These are phyloP conservation scores for Andricus curvator DNA, from an alignment of 2,888 invertebrate species.

Conservation along the genomic window DNA sequence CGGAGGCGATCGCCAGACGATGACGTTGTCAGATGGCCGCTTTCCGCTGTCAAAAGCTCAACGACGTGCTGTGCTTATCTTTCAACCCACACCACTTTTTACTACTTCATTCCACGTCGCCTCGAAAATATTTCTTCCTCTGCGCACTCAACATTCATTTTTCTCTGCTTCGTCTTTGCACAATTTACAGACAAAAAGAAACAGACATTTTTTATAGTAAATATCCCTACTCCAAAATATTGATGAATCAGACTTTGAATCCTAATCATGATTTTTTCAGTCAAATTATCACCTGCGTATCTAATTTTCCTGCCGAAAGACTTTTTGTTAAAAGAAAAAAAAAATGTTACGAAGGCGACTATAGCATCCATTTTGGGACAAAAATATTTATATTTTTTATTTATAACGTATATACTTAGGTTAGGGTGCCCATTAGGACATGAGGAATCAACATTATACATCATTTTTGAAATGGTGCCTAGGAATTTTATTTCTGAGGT, in stretches of 20 bases:
- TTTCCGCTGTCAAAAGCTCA: slow-evolving; percentile 26
- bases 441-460: neutral
- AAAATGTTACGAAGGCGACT: neutral
- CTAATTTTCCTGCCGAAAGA: neutral
- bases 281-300: neutral
- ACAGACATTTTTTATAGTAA: neutral
- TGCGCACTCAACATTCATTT: neutral
- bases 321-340: neutral
- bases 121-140: neutral
- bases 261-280: neutral
- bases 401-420: neutral
- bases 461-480: neutral
- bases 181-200: neutral
- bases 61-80: slow-evolving; percentile 9
- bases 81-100: neutral
- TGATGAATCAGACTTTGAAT: slow-evolving; percentile 3
- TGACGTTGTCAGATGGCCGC: slow-evolving; percentile 32
- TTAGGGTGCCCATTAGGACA: neutral
- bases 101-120: slow-evolving; percentile 6
- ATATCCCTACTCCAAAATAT: neutral
- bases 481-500: neutral
- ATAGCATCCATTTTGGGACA: slow-evolving; percentile 21
- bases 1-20: neutral
- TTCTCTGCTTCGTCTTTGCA: neutral
- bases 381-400: slow-evolving; percentile 6